Evolutionary conservation across 1,140 invertebrate species (phyloP), one percentile per base, ranked within the genome.

Genomic region (Anastatus disparis): DNA sequence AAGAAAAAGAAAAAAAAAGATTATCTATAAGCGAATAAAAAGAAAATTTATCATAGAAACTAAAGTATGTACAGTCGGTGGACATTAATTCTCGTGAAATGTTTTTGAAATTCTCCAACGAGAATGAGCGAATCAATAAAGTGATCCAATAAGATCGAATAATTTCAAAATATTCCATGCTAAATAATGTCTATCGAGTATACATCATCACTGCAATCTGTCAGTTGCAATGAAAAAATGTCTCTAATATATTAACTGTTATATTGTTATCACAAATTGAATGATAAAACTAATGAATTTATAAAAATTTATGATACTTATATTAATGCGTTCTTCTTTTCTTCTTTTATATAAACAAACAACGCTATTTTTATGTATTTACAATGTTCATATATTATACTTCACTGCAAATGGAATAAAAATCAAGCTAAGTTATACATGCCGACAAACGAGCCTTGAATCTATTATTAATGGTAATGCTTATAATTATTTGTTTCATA

Each of bases 301-400:
- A 3, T 29, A 55, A 42, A 55, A 22, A 24, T 55, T 67, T 56
- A 38, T 38, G 8, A 66, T 46, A n/a, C 12, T 24, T 35, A 35
- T n/a, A 50, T 40, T 6, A 10, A 9, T 40, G 15, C 50, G 12
- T 17, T 61, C 13, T 31, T 46, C 42, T 40, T 35, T 66, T n/a
- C n/a, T n/a, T 40, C 8, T 17, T 56, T 66, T 56, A 26, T 24
- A 44, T 42, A 35, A 29, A 40, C 2, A 13, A n/a, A n/a, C n/a
- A n/a, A 13, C 20, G n/a, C 22, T 27, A 66, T 66, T 66, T 29
- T 26, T 65, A 66, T 26, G 27, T 56, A 66, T 55, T 56, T 56
- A 66, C 20, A 35, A 52, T n/a, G 29, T 52, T 52, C 10, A 7
- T 38, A n/a, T 20, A 13, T 50, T 12, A 35, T 22, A n/a, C 22